phyloP scores from a whole-genome alignment of 2,797 vertebrate species.

The Notolepis coatsorum region DNA sequence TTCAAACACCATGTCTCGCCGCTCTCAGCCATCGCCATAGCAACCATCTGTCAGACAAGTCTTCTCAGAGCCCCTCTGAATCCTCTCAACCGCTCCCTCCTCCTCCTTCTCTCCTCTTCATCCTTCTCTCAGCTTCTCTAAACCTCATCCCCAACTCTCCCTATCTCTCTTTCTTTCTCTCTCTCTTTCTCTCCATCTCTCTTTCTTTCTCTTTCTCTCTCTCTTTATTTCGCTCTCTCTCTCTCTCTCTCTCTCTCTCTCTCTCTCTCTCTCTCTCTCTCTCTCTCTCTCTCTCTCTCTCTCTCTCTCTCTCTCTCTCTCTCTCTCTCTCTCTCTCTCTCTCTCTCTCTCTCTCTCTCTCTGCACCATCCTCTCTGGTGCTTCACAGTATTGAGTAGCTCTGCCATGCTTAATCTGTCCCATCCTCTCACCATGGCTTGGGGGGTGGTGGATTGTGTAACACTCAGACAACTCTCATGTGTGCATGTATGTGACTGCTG shows the following conservation, averaged over 20 bases:
- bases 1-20: conserved; percentile 72
- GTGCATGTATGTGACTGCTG: conserved; percentile 59
- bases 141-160: conserved; percentile 49
- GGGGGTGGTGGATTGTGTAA: conserved; percentile 74
- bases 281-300: conserved; percentile 34
- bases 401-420: conserved; percentile 75
- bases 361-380: conserved; percentile 24
- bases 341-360: conserved; percentile 6
- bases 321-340: conserved; percentile 36
- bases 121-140: conserved; percentile 44
- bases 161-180: conserved; percentile 24
- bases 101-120: conserved; percentile 57
- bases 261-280: background rate
- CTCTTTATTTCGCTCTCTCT: conserved; percentile 29
- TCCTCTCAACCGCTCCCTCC: conserved; percentile 56
- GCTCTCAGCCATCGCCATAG: conserved; percentile 76
- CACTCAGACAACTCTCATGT: conserved; percentile 66
- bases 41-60: conserved; percentile 76
- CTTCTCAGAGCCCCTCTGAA: conserved; percentile 68
- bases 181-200: background rate
- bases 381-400: conserved; percentile 72
- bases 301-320: conserved; percentile 48
- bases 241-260: conserved; percentile 7
- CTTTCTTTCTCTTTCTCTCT: conserved; percentile 2
- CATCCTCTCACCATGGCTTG: conserved; percentile 74